Percentiles rank a stretch among this genome's conserved stretches.
Conservation (phyloP, 2,797 vertebrate species). For the Chelmon rostratus region DNA sequence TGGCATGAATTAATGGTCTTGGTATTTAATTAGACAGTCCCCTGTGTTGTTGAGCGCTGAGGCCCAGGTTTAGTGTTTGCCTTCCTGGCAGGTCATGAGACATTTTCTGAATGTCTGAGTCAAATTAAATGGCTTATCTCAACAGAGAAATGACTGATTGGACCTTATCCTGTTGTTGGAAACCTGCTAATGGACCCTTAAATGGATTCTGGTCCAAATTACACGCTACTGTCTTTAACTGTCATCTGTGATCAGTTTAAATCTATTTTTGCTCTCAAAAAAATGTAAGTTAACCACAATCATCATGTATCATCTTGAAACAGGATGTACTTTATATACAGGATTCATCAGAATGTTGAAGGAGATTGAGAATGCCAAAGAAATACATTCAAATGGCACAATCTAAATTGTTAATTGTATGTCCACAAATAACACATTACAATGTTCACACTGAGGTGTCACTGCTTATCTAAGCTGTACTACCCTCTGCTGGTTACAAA, state of each 20-base stretch:
- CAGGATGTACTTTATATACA: background rate
- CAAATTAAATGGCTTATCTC: background rate
- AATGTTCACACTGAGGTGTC: background rate
- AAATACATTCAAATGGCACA: background rate
- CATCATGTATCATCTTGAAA: too few species aligned
- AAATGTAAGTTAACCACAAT: conserved; percentile 30
- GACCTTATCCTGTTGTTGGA: too few species aligned
- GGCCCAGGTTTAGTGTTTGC: background rate
- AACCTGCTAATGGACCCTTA: too few species aligned
- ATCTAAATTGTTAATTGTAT: conserved; percentile 3
- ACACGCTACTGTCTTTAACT: background rate
- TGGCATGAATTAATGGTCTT: background rate
- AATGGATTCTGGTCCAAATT: background rate
- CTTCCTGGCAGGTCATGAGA: background rate
- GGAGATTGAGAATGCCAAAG: background rate
- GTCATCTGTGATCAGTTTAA: conserved; percentile 28
- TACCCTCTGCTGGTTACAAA: conserved; percentile 71
- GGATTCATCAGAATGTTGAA: background rate
- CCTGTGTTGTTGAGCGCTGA: background rate
- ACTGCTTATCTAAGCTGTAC: conserved; percentile 58
- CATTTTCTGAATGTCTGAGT: conserved; percentile 22
- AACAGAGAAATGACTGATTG: background rate
- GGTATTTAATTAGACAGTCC: background rate
- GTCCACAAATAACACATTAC: background rate
- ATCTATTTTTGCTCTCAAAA: conserved; percentile 28